Conservation (phyloP, 2,888 invertebrate species). For the Pyralis farinalis region DNA sequence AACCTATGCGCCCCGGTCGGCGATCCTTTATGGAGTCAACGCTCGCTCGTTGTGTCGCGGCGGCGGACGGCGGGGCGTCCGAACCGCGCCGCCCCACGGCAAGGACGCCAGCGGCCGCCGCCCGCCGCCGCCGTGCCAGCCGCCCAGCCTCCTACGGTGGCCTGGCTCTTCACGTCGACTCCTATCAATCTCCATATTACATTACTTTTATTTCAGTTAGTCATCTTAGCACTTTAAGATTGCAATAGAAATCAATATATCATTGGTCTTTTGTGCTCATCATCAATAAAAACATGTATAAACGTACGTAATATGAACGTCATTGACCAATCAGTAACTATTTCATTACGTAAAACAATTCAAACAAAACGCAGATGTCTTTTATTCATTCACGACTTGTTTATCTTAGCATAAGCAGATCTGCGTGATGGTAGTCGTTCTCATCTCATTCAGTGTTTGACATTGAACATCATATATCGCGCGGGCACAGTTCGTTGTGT, state of each 20-base stretch:
- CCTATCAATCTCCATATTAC: background rate
- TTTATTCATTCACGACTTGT: constrained; percentile 12
- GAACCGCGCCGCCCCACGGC: constrained; percentile 8
- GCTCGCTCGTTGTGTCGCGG: constrained; percentile 20
- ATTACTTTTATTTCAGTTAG: too few relatives aligned
- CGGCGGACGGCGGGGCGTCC: constrained; percentile 9
- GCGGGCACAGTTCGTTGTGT: background rate
- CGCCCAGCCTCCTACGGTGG: background rate
- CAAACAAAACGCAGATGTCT: constrained; percentile 14
- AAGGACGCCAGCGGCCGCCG: constrained; percentile 2
- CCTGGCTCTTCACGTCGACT: background rate
- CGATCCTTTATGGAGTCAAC: constrained; percentile 24
- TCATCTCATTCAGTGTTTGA: constrained; percentile 10
- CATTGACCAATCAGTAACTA: constrained; percentile 1
- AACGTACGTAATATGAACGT: background rate
- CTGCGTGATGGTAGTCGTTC: constrained; percentile 37
- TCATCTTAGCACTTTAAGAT: too few relatives aligned
- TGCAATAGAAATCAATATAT: too few relatives aligned
- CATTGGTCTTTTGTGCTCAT: too few relatives aligned
- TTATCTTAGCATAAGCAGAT: constrained; percentile 28
- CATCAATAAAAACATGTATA: too few relatives aligned
- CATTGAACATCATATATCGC: constrained; percentile 3
- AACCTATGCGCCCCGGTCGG: constrained; percentile 19
- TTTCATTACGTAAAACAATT: constrained; percentile 17
- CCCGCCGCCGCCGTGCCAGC: background rate